These are phyloP conservation scores for Pipistrellus kuhlii DNA, from an alignment of 2,797 vertebrate species.

Conservation along the genomic window DNA sequence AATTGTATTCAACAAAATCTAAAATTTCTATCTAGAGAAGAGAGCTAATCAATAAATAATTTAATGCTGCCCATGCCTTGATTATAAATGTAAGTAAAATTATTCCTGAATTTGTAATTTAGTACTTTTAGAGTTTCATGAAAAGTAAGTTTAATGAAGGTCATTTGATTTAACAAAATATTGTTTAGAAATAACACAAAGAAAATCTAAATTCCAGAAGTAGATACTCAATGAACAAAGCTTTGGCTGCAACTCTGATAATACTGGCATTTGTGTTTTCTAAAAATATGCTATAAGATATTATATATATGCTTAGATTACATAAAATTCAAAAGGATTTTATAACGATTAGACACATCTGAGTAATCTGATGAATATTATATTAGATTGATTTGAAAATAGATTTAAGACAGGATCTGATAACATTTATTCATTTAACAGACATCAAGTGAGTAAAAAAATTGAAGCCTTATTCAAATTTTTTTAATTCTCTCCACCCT, in stretches of 20 bases:
- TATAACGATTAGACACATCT: constrained; percentile 2
- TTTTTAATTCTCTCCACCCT: no score
- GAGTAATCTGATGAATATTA: constrained; percentile 25
- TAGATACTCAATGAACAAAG: not conserved
- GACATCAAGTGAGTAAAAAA: not conserved
- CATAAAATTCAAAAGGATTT: constrained; percentile 28
- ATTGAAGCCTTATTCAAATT: no score
- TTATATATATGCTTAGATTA: not conserved
- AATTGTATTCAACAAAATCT: not conserved
- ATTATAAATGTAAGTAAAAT: not conserved
- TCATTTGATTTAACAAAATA: constrained; percentile 55
- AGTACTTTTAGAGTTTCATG: constrained; percentile 53
- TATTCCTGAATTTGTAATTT: constrained; percentile 35
- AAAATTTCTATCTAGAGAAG: not conserved
- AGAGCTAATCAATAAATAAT: constrained; percentile 24
- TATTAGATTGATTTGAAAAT: constrained; percentile 23
- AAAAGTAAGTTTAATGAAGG: constrained; percentile 47
- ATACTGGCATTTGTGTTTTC: not conserved
- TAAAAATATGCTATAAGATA: not conserved
- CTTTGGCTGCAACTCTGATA: not conserved
- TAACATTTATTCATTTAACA: constrained; percentile 2
- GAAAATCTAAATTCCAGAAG: not conserved
- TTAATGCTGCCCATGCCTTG: not conserved
- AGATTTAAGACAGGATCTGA: not conserved
- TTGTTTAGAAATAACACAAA: constrained; percentile 1